These are phyloP conservation scores for Aldabrachelys gigantea DNA, from an alignment of 2,113 vertebrate species.

Conservation along the genomic window DNA sequence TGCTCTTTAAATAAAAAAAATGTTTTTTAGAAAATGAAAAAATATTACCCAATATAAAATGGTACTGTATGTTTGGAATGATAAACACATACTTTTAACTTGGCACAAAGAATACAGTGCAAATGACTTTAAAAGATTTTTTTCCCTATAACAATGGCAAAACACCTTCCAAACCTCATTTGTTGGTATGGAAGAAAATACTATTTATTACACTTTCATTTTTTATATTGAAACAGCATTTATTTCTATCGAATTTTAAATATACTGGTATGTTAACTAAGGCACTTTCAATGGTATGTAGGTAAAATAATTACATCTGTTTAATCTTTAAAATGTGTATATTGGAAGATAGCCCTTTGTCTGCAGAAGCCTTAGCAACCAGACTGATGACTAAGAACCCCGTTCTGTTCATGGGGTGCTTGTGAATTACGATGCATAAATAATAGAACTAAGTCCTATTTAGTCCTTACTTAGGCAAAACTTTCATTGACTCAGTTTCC, in stretches of 20 bases:
- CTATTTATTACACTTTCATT: neutral
- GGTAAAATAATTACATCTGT: neutral
- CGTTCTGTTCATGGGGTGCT: neutral
- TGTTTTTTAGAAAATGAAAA: neutral
- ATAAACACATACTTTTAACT: neutral
- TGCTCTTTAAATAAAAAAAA: constrained; percentile 25
- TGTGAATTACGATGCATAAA: neutral
- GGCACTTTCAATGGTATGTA: constrained; percentile 4
- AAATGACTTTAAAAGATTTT: constrained; percentile 21
- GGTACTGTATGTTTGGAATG: neutral
- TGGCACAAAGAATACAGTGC: neutral
- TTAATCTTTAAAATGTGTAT: neutral
- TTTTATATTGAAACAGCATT: neutral
- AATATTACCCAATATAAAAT: neutral
- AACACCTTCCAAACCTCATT: constrained; percentile 20
- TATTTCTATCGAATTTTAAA: constrained; percentile 20
- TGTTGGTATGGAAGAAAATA: neutral
- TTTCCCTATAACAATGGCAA: constrained; percentile 13
- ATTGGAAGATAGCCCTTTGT: neutral
- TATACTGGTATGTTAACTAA: constrained; percentile 22
- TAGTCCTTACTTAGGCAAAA: neutral
- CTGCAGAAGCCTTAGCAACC: neutral
- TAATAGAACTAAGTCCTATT: neutral
- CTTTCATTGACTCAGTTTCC: neutral
- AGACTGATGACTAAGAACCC: neutral